A percentile compares a stretch with the other conserved stretches of the same genome.
phyloP scores from a whole-genome alignment of 2,888 invertebrate species.

The Scaptomyza reducta region DNA sequence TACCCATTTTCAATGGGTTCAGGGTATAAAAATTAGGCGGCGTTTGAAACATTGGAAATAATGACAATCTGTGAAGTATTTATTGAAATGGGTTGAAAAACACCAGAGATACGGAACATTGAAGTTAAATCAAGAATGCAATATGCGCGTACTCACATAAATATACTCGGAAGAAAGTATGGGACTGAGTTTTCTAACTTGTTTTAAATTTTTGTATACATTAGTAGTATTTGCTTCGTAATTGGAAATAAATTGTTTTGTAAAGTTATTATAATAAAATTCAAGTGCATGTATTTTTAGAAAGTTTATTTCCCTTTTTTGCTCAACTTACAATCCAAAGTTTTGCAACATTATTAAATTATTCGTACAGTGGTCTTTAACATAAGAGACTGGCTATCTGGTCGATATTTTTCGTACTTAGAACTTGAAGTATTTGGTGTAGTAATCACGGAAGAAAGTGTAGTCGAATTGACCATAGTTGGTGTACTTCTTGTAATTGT shows the following conservation, averaged over 20 bases:
- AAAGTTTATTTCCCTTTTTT: conserved; percentile 65
- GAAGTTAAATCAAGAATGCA: too few relatives aligned
- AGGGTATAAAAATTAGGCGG: too few relatives aligned
- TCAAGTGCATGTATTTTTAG: conserved; percentile 34
- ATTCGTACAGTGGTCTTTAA: conserved; percentile 24
- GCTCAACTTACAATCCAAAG: conserved; percentile 51
- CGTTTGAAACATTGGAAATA: too few relatives aligned
- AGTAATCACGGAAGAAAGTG: conserved; percentile 68
- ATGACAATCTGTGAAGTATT: too few relatives aligned
- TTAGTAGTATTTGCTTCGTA: neutral
- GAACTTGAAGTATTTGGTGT: conserved; percentile 66
- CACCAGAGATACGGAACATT: too few relatives aligned
- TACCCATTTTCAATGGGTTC: too few relatives aligned
- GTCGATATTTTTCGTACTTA: conserved; percentile 19
- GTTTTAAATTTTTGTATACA: neutral
- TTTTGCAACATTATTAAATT: conserved; percentile 12
- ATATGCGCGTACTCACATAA: too few relatives aligned
- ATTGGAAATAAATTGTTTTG: too few relatives aligned
- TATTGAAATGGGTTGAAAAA: too few relatives aligned
- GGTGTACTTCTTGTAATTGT: conserved; percentile 64
- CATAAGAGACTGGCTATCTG: neutral
- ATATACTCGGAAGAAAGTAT: too few relatives aligned
- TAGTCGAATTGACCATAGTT: conserved; percentile 78
- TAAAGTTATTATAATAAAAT: neutral
- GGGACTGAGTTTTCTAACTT: too few relatives aligned